Conservation (phyloP, 2,797 vertebrate genomes). For the Gastrophryne carolinensis region DNA sequence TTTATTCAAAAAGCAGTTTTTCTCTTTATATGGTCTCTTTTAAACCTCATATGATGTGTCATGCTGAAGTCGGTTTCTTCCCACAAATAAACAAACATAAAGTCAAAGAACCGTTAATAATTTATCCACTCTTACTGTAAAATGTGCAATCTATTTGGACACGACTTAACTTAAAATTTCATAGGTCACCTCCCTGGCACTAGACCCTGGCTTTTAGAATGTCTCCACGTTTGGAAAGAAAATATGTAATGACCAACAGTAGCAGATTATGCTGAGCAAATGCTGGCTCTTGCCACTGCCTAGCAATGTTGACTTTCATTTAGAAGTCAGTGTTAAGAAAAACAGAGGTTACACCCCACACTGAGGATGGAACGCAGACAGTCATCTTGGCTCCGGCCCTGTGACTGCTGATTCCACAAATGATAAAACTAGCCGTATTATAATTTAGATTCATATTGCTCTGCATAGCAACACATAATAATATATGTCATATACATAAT, state of each 20-base stretch:
- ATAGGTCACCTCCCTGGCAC: constrained; percentile 5
- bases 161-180: constrained; percentile 13
- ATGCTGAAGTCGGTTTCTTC: neutral
- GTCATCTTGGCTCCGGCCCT: constrained; percentile 24
- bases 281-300: constrained; percentile 23
- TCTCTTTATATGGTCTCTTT: neutral
- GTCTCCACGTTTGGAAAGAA: constrained; percentile 10
- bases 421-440: neutral
- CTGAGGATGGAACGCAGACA: constrained; percentile 23
- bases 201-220: neutral
- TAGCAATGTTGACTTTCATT: constrained; percentile 42
- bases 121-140: constrained; percentile 1
- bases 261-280: constrained; percentile 32
- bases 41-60: neutral
- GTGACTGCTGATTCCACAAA: neutral
- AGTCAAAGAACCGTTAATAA: neutral
- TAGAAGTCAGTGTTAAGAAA: constrained; percentile 18
- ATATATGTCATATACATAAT: too few relatives aligned
- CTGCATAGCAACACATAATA: too few relatives aligned
- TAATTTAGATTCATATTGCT: too few relatives aligned
- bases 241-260: constrained; percentile 20
- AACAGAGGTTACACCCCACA: constrained; percentile 20
- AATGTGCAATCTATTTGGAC: constrained; percentile 2
- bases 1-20: neutral
- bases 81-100: neutral